Evolutionary conservation across 1,140 invertebrate species (phyloP).

Genomic region (Leptopilina clavipes): DNA sequence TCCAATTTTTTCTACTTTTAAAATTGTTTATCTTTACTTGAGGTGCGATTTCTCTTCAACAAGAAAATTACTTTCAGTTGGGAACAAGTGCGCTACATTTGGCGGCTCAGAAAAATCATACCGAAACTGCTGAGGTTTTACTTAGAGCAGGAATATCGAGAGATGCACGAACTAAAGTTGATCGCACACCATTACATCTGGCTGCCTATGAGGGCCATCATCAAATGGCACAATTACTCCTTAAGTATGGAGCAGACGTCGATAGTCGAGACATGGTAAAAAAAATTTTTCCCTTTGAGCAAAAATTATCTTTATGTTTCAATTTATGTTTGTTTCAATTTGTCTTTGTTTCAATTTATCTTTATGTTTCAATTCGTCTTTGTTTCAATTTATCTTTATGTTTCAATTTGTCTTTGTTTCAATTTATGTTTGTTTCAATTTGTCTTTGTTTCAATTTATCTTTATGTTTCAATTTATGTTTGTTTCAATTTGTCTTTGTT

Average conservation of each 20-base stretch:
- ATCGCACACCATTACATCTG: constrained; percentile 91
- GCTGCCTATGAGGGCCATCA: constrained; percentile 90
- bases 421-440: constrained; percentile 77
- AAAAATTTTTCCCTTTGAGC: background rate
- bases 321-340: constrained; percentile 77
- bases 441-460: too few relatives aligned
- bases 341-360: too few relatives aligned
- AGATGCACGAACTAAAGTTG: constrained; percentile 94
- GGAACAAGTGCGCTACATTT: constrained; percentile 93
- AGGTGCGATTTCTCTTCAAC: background rate
- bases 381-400: constrained; percentile 71
- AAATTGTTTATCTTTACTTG: too few relatives aligned
- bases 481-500: constrained; percentile 70
- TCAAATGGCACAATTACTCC: constrained; percentile 84
- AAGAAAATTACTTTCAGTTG: constrained; percentile 75
- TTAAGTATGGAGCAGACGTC: constrained; percentile 86
- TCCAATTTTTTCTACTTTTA: too few relatives aligned
- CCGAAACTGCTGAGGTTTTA: constrained; percentile 87
- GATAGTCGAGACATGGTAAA: constrained; percentile 89
- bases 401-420: constrained; percentile 70
- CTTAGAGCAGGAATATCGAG: constrained; percentile 89
- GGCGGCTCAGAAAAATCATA: constrained; percentile 88
- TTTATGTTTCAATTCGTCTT: too few relatives aligned
- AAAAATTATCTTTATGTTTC: constrained; percentile 44
- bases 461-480: too few relatives aligned